These are phyloP conservation scores for Lepidotrigona ventralis DNA, from an alignment of 1,140 invertebrate genomes.

Conservation along the genomic window DNA sequence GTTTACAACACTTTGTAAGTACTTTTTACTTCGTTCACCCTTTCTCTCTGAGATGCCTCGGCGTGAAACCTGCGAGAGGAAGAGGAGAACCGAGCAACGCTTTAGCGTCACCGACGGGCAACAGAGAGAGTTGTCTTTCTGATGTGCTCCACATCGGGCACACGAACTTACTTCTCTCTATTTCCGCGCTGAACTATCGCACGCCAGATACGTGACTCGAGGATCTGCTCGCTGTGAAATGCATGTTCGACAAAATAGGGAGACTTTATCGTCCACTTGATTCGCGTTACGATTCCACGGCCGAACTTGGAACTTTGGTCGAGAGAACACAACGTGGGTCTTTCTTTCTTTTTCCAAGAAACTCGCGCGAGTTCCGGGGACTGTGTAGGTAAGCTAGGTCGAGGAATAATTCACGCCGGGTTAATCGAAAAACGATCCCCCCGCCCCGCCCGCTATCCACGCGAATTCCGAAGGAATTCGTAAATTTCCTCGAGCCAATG, in stretches of 20 bases:
- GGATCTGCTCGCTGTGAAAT: constrained; percentile 19
- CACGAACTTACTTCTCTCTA: constrained; percentile 38
- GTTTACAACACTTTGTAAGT: constrained; percentile 54
- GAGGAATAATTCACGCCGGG: too few species aligned
- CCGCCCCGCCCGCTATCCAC: too few species aligned
- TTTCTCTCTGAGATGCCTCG: constrained; percentile 9
- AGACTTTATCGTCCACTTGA: constrained; percentile 13
- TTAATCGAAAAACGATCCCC: too few species aligned
- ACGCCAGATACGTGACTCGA: constrained; percentile 48
- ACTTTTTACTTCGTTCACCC: constrained; percentile 51
- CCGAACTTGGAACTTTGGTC: background rate
- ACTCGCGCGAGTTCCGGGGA: too few species aligned
- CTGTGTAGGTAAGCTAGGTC: too few species aligned
- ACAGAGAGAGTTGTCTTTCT: constrained; percentile 34
- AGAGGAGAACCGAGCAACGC: background rate
- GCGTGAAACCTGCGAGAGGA: constrained; percentile 14
- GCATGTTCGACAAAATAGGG: constrained; percentile 23
- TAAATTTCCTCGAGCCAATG: too few species aligned
- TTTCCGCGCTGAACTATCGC: constrained; percentile 37
- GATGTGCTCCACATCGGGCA: constrained; percentile 47
- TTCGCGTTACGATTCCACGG: background rate
- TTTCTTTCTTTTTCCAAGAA: too few species aligned
- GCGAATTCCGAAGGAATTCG: too few species aligned
- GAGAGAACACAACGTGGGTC: background rate
- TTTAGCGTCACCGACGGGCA: constrained; percentile 12